Evolutionary conservation across 2,113 vertebrate species (phyloP), one percentile per base, ranked within the genome.

Genomic region (Python bivittatus): DNA sequence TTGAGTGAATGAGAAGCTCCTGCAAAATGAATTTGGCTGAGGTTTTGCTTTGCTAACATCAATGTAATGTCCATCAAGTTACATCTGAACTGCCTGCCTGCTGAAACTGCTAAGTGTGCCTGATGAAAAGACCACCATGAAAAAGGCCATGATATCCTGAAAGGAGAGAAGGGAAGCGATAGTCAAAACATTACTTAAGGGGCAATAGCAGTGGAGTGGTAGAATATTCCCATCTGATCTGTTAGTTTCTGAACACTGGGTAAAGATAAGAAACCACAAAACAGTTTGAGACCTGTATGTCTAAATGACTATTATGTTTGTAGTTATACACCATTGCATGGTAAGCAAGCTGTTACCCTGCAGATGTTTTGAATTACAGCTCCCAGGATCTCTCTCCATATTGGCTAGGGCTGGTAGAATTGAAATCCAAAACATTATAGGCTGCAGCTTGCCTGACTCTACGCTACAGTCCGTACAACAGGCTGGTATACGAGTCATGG

Each of bases 1-100:
- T 92, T 83, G 58, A 12, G 42, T 60, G 56, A 60, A 13, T 17
- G n/a, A 88, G 44, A 23, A 53, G 29, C 13, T 92, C 3, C 42
- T 29, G 64, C 53, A 86, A 79, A 58, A 38, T 95, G 93, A 91
- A 96, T 92, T 93, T 38, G 33, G 83, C 42, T 94, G n/a, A 7
- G 22, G 12, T 48, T 33, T n/a, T 83, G 57, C 29, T 11, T 56
- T 83, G 6, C 25, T 33, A 38, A 1, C 13, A 25, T 54, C 2
- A 12, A 25, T 86, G 29, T 86, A 11, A 25, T 64, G 48, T 25
- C 20, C 60, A 27, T 15, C 54, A 33, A 13, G 44, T n/a, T 57
- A 22, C 12, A 48, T 68, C 13, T n/a, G 27, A 64, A 1, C 1
- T 87, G 64, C 57, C 6, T 27, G 33, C 6, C 9, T 83, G 15